Percentiles rank a stretch among this genome's conserved stretches.
Evolutionary conservation across 23 tunicate genomes (phyloP).

Genomic region (Oikopleura albicans): DNA sequence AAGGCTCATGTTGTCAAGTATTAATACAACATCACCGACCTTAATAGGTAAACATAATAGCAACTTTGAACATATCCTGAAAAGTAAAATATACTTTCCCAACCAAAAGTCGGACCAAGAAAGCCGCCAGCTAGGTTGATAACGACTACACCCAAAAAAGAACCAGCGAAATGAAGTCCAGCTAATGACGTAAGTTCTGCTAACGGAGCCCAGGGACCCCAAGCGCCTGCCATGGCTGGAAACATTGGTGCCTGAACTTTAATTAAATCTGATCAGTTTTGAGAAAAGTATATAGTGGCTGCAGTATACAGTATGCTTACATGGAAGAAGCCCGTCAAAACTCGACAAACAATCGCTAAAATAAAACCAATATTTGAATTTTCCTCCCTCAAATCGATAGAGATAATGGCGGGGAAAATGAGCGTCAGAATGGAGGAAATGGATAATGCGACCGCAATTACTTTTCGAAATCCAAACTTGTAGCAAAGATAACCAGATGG

Average conservation of each 20-base stretch:
- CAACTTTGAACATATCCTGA: no score
- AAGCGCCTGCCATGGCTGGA: neutral
- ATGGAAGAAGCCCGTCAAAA: neutral
- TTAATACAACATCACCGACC: no score
- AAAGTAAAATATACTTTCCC: slow-evolving; percentile 11
- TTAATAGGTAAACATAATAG: no score
- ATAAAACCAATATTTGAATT: neutral
- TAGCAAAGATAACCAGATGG: neutral
- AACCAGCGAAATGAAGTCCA: neutral
- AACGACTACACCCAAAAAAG: neutral
- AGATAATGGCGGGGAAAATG: neutral
- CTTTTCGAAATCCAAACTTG: neutral
- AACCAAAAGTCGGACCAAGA: neutral
- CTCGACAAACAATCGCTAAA: neutral
- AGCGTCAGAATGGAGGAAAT: neutral
- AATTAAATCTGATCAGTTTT: no score
- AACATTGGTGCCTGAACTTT: neutral
- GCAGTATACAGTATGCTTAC: neutral
- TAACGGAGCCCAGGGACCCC: neutral
- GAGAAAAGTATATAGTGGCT: no score
- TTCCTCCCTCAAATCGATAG: neutral
- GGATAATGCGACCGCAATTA: neutral
- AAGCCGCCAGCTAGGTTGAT: neutral
- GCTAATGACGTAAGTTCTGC: neutral
- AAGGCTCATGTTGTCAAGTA: no score